These are phyloP conservation scores for Hemistola chrysoprasaria DNA, from an alignment of 2,888 invertebrate genomes.

Conservation along the genomic window DNA sequence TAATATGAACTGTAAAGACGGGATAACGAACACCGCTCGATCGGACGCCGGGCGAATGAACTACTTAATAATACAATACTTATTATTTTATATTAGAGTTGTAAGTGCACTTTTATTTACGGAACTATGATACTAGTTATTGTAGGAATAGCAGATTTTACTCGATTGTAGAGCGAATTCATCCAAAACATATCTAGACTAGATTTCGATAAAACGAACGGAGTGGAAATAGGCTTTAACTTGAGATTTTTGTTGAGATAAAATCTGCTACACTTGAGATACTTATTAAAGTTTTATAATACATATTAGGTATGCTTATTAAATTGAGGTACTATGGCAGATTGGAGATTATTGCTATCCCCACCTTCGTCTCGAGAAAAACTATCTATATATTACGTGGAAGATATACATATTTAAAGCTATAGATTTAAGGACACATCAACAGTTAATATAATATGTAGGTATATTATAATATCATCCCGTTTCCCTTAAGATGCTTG, in stretches of 20 bases:
- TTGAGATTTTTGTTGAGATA: slow-evolving; percentile 8
- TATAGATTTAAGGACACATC: slow-evolving; percentile 71
- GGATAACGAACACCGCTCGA: slow-evolving; percentile 68
- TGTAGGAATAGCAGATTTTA: slow-evolving; percentile 48
- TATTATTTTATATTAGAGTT: slow-evolving; percentile 66
- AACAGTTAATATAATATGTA: slow-evolving; percentile 42
- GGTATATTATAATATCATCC: slow-evolving; percentile 7
- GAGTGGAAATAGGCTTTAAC: slow-evolving; percentile 5
- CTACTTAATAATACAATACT: slow-evolving; percentile 62
- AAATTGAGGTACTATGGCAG: slow-evolving; percentile 77
- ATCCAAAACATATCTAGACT: slow-evolving; percentile 27
- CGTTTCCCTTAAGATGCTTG: slow-evolving; percentile 27
- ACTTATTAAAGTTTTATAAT: slow-evolving; percentile 39
- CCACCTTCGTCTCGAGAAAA: slow-evolving; percentile 36
- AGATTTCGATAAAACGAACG: slow-evolving; percentile 10
- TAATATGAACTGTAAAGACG: slow-evolving; percentile 71
- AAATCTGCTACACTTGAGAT: slow-evolving; percentile 26
- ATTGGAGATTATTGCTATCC: slow-evolving; percentile 72
- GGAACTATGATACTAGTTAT: slow-evolving; percentile 70
- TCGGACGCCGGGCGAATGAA: slow-evolving; percentile 49
- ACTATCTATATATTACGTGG: slow-evolving; percentile 68
- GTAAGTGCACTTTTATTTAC: slow-evolving; percentile 80
- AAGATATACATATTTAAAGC: slow-evolving; percentile 79
- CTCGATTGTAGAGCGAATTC: slow-evolving; percentile 25
- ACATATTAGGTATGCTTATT: slow-evolving; percentile 46